Base-by-base conservation (phyloP, 2,888 invertebrate species). In the Steromphala cineraria region DNA sequence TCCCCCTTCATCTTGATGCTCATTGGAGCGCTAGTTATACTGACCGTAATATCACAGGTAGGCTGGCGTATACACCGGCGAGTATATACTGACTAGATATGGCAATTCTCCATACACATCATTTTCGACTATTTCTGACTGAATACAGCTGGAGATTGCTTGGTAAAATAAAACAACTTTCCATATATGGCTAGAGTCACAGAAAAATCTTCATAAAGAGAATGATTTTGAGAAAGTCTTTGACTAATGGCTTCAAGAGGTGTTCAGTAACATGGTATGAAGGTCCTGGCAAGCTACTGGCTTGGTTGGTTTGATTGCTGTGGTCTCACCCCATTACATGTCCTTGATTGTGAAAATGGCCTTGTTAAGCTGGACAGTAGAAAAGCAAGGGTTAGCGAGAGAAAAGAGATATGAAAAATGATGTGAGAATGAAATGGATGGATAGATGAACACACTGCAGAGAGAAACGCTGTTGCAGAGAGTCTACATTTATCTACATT, bases 1-100 rank as follows among this genome's bases (percentile, higher is more conserved):
- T 86, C 87, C 5, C 90, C 91, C 80, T 90, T 91, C 84, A 78
- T 62, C 1, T 28, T 55, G 10, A 67, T 67, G 31, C 56, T 24
- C 53, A 24, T 19, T 15, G 15, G 24, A 15, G n/a, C 24, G 17
- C n/a, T 24, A 24, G 24, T 7, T 56, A 62, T 62, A 62, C 62
- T 62, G 62, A 28, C 62, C n/a, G 62, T 24, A 62, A 62, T 62
- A 62, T 62, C 62, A 62, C 62, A 62, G 62, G 62, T 15, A 8
- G 46, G 13, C 13, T 2, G 46, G 46, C 13, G 46, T 5, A 46
- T 46, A 46, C 13, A 46, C 46, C 10, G 13, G 10, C 1, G 10
- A 10, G 46, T 46, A 46, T 46, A 46, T 46, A 46, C 46, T 1
- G 46, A 46, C 46, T 46, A 46, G 46, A 46, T 10, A 4, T 10